These are phyloP conservation scores for Paragorgia papillata DNA, from an alignment of 92 coral and sea anemone genomes.

Conservation along the genomic window DNA sequence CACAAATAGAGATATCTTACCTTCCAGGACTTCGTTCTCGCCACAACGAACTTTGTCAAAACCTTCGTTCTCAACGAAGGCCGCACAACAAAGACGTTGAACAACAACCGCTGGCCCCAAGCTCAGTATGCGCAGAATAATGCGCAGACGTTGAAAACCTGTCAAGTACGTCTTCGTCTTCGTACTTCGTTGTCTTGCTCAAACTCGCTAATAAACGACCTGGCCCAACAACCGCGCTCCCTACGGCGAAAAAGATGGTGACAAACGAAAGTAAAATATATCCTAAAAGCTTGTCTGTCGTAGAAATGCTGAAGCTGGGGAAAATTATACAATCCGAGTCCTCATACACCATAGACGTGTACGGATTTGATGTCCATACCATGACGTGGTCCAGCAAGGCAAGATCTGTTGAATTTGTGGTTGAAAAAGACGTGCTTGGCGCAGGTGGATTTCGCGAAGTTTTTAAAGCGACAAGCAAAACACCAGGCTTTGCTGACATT, in stretches of 20 bases:
- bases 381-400: conserved; percentile 46
- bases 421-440: conserved; percentile 43
- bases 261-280: background rate
- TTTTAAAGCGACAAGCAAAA: conserved; percentile 46
- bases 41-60: no score
- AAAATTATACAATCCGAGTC: conserved; percentile 22
- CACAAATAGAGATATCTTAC: no score
- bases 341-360: conserved; percentile 20
- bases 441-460: conserved; percentile 42
- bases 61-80: no score
- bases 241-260: background rate
- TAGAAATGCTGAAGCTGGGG: conserved; percentile 50
- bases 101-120: no score
- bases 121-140: no score
- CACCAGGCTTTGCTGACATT: conserved; percentile 37
- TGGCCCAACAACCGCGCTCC: conserved; percentile 9
- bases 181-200: no score
- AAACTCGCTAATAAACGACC: no score
- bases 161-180: no score
- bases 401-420: conserved; percentile 31
- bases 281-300: conserved; percentile 40
- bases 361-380: conserved; percentile 29
- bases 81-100: no score
- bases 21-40: no score
- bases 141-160: background rate